These are phyloP conservation scores for Melanargia galathea DNA, from an alignment of 2,888 invertebrate genomes.

Conservation along the genomic window DNA sequence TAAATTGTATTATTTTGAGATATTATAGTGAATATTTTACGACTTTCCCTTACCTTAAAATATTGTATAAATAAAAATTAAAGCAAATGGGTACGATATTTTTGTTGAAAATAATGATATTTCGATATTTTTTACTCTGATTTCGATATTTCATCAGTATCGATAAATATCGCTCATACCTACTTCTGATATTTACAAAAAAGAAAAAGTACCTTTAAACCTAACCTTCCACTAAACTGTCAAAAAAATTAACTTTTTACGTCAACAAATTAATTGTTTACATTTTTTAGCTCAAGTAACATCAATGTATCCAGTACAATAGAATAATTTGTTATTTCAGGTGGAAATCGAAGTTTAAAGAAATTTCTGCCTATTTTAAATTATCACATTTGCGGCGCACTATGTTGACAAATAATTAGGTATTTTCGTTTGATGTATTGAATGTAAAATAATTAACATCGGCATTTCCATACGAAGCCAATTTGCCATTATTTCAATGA, in stretches of 20 bases:
- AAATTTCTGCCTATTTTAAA: too few relatives aligned
- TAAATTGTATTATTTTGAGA: too few relatives aligned
- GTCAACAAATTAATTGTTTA: conserved; percentile 20
- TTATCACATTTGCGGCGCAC: background rate
- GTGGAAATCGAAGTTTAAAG: background rate
- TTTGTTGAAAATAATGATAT: too few relatives aligned
- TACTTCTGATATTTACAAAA: background rate
- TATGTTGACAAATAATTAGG: background rate
- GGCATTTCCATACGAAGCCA: conserved; percentile 18
- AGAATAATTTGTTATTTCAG: background rate
- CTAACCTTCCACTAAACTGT: background rate
- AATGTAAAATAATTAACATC: conserved; percentile 29
- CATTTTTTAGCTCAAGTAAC: background rate
- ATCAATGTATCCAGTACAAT: background rate
- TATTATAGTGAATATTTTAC: too few relatives aligned
- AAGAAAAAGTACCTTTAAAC: too few relatives aligned
- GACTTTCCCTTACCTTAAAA: too few relatives aligned
- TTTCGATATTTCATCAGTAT: too few relatives aligned
- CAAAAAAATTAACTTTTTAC: conserved; percentile 11
- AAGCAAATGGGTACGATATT: too few relatives aligned
- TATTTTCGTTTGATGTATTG: background rate
- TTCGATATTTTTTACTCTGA: too few relatives aligned
- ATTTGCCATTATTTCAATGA: conserved; percentile 26
- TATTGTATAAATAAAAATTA: too few relatives aligned
- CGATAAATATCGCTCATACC: too few relatives aligned